These are phyloP conservation scores for Ceratina australensis DNA, from an alignment of 1,140 invertebrate species.

Conservation along the genomic window DNA sequence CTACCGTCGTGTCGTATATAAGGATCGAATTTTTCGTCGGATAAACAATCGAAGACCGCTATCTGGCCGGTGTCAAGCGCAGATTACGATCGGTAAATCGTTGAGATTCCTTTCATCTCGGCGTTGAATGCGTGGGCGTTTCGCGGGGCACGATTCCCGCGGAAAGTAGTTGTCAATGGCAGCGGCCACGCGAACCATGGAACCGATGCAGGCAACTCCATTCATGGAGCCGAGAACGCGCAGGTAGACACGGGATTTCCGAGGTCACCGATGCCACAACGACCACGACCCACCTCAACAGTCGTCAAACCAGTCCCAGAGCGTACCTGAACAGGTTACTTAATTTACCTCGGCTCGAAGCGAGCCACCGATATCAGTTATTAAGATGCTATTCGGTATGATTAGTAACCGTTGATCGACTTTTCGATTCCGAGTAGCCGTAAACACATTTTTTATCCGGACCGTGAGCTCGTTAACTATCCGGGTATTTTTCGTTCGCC, in stretches of 20 bases:
- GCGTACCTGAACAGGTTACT: slow-evolving; percentile 65
- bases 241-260: slow-evolving; percentile 47
- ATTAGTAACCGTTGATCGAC: too few species aligned
- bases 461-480: too few species aligned
- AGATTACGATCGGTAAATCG: neutral
- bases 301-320: slow-evolving; percentile 68
- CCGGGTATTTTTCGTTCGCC: too few species aligned
- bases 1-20: too few species aligned
- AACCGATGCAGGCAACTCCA: slow-evolving; percentile 43
- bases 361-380: neutral
- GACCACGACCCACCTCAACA: slow-evolving; percentile 63
- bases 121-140: neutral
- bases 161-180: slow-evolving; percentile 42
- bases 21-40: too few species aligned
- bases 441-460: too few species aligned
- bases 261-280: slow-evolving; percentile 51
- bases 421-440: too few species aligned
- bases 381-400: neutral
- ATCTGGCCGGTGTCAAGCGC: too few species aligned
- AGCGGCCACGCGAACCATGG: neutral
- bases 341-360: slow-evolving; percentile 60
- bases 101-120: neutral
- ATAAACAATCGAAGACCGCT: too few species aligned
- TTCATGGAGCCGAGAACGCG: slow-evolving; percentile 45
- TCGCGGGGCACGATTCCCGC: neutral